Percentiles rank a stretch among this genome's conserved stretches.
phyloP scores from a whole-genome alignment of 2,113 vertebrate species.

The Vombatus ursinus region DNA sequence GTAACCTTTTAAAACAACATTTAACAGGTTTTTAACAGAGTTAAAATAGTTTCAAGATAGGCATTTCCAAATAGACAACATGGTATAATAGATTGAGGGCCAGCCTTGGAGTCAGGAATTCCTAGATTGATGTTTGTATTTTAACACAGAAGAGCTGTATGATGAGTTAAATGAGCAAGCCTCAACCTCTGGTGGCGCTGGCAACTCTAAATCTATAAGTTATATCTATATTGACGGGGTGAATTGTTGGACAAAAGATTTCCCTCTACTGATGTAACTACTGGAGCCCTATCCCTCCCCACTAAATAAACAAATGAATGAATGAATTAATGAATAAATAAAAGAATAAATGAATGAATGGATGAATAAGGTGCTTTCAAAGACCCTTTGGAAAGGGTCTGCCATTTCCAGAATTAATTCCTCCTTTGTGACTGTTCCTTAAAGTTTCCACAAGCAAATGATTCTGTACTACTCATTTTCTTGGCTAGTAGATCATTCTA shows the following conservation, averaged over 20 bases:
- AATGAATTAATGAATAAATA: too few species aligned
- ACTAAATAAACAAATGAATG: not conserved
- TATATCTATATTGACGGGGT: not conserved
- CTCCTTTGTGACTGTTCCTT: not conserved
- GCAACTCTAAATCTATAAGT: not conserved
- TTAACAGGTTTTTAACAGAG: conserved; percentile 31
- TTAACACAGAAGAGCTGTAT: not conserved
- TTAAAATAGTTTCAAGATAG: conserved; percentile 7
- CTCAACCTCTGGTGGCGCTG: not conserved
- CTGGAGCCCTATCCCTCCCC: not conserved
- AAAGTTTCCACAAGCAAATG: not conserved
- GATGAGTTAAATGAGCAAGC: not conserved
- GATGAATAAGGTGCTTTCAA: not conserved
- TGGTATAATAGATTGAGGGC: not conserved
- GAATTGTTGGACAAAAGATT: not conserved
- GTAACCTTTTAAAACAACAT: conserved; percentile 45
- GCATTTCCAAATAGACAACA: not conserved
- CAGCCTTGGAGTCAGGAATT: not conserved
- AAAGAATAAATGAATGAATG: too few species aligned
- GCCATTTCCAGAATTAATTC: conserved; percentile 2
- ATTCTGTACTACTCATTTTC: not conserved
- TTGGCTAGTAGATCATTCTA: not conserved
- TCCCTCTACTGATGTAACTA: not conserved
- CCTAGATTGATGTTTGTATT: not conserved
- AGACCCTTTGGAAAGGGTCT: not conserved